A percentile compares a stretch with the other conserved stretches of the same genome.
Evolutionary conservation across 2,113 vertebrate species (phyloP).

Genomic region (Struthidea cinerea): DNA sequence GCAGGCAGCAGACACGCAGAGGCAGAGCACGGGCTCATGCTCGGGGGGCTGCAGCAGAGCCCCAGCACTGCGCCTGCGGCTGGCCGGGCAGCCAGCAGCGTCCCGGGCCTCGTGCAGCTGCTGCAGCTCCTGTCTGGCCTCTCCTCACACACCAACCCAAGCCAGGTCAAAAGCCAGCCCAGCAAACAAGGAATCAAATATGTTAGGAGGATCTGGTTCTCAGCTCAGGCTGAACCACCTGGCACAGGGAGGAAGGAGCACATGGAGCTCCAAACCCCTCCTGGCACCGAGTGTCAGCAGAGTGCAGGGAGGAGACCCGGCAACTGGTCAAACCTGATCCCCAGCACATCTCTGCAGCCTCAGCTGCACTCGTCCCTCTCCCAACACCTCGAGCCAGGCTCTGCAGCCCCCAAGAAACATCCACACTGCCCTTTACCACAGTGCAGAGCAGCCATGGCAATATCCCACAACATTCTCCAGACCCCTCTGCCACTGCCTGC

Average conservation of each 20-base stretch:
- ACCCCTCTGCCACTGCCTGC: not conserved
- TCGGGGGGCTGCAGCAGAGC: not conserved
- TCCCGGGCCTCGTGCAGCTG: rapidly evolving
- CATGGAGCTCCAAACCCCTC: rapidly evolving
- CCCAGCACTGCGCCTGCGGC: not conserved
- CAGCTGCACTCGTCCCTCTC: rapidly evolving
- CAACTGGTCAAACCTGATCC: rapidly evolving
- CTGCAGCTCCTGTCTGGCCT: not conserved
- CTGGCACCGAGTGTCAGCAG: not conserved
- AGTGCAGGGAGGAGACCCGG: not conserved
- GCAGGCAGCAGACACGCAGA: not conserved
- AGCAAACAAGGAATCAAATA: rapidly evolving
- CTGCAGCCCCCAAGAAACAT: not conserved
- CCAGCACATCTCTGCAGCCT: not conserved
- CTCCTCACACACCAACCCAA: not conserved
- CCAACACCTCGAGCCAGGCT: rapidly evolving
- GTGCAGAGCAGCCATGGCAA: rapidly evolving
- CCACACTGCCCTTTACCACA: rapidly evolving
- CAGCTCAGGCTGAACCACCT: not conserved
- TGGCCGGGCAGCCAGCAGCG: rapidly evolving
- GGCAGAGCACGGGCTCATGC: not conserved
- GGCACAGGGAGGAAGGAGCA: not conserved
- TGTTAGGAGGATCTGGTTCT: rapidly evolving
- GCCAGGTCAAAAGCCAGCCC: not conserved
- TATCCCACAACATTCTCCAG: rapidly evolving